These are phyloP conservation scores for Gymnopithys bicolor DNA, from an alignment of 2,797 vertebrate genomes.

Conservation along the genomic window DNA sequence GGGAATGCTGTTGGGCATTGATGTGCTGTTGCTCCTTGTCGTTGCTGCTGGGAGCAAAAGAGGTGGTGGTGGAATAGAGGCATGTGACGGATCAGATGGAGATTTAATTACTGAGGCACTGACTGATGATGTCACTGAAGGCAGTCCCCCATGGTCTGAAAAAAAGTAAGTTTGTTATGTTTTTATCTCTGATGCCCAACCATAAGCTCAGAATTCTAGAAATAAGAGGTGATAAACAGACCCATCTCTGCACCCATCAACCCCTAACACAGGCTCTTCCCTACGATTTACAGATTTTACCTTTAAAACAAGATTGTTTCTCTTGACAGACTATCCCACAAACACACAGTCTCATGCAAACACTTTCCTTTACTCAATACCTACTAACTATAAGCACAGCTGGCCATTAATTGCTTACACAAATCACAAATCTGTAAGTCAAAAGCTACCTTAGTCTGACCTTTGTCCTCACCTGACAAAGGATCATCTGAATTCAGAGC, in stretches of 20 bases:
- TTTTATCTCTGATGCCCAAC: not conserved
- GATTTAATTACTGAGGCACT: slow-evolving; percentile 85
- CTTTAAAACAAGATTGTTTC: not conserved
- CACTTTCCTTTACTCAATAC: not conserved
- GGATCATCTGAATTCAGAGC: slow-evolving; percentile 75
- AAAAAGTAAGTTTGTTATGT: slow-evolving; percentile 19
- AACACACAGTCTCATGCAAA: not conserved
- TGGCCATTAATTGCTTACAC: not conserved
- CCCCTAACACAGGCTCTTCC: not conserved
- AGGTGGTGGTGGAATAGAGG: slow-evolving; percentile 79
- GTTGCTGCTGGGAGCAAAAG: slow-evolving; percentile 81
- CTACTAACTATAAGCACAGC: not conserved
- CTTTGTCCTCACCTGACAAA: slow-evolving; percentile 76
- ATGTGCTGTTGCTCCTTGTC: slow-evolving; percentile 81
- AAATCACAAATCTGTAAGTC: not conserved
- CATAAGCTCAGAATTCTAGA: not conserved
- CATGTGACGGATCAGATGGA: slow-evolving; percentile 78
- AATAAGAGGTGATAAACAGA: not conserved
- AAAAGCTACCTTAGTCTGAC: not conserved
- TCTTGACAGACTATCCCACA: too few species aligned
- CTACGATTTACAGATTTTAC: not conserved
- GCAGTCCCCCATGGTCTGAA: slow-evolving; percentile 77
- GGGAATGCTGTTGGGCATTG: slow-evolving; percentile 78
- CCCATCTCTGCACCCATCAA: not conserved
- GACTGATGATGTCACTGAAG: slow-evolving; percentile 79